Conservation (phyloP, 1,140 invertebrate genomes). For the Telenomus remus region DNA sequence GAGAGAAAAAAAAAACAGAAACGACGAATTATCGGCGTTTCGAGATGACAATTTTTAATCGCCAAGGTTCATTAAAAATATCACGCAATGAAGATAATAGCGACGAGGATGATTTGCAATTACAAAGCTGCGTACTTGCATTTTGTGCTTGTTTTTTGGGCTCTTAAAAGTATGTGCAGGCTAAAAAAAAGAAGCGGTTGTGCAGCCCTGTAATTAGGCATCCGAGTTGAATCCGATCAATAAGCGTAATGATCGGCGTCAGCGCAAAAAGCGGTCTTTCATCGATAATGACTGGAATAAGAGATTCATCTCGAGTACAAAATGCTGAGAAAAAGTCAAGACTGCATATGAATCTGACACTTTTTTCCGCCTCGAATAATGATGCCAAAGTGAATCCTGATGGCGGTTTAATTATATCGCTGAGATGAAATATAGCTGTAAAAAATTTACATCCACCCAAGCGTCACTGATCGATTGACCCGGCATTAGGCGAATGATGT, state of each 20-base stretch:
- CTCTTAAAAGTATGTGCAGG: not conserved
- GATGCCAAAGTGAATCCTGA: slow-evolving; percentile 5
- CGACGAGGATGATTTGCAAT: not conserved
- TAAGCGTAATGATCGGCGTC: slow-evolving; percentile 38
- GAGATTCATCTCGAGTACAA: not conserved
- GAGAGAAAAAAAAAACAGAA: no score
- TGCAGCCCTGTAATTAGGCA: slow-evolving; percentile 23
- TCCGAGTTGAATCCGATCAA: slow-evolving; percentile 19
- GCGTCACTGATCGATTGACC: slow-evolving; percentile 24
- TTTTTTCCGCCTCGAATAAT: slow-evolving; percentile 10
- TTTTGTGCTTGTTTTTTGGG: slow-evolving; percentile 2
- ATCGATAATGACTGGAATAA: slow-evolving; percentile 12
- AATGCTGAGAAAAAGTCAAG: not conserved
- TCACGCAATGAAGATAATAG: no score
- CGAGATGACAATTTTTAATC: no score
- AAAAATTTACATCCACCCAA: slow-evolving; percentile 13
- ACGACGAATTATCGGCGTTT: no score
- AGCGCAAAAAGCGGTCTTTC: slow-evolving; percentile 16
- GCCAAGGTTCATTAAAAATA: no score
- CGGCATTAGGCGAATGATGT: slow-evolving; percentile 35
- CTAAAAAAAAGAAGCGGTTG: slow-evolving; percentile 7
- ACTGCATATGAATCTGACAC: not conserved
- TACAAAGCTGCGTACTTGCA: slow-evolving; percentile 1
- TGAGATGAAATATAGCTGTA: slow-evolving; percentile 24
- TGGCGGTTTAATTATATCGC: slow-evolving; percentile 42